Evolutionary conservation across 2,113 vertebrate genomes (phyloP).

Genomic region (Pholis gunnellus): DNA sequence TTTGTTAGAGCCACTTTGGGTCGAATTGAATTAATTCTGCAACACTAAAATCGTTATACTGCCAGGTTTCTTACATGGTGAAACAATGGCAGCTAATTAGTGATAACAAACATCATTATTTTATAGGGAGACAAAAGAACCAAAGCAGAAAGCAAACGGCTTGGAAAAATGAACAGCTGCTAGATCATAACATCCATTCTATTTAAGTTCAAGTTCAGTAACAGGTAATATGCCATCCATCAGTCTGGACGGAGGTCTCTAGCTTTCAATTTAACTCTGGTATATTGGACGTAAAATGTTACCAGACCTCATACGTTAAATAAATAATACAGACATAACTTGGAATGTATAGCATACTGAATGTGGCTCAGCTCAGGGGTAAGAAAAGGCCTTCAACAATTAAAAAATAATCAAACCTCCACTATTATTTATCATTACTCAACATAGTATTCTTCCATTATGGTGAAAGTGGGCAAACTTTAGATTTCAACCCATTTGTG

Average conservation of each 20-base stretch:
- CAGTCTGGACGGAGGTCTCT: conserved; percentile 9
- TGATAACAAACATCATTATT: conserved; percentile 45
- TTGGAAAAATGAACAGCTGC: neutral
- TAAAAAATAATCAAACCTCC: conserved; percentile 48
- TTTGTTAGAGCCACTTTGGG: neutral
- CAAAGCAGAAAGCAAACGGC: conserved; percentile 11
- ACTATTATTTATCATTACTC: conserved; percentile 27
- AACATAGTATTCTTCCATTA: conserved; percentile 21
- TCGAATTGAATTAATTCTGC: neutral
- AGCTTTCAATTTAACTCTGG: conserved; percentile 29
- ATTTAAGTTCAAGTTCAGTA: conserved; percentile 13
- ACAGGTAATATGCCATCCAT: conserved; percentile 14
- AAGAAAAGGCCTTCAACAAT: conserved; percentile 28
- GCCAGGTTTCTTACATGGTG: conserved; percentile 13
- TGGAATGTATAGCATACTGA: conserved; percentile 16
- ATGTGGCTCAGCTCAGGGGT: conserved; percentile 29
- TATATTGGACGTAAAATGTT: conserved; percentile 31
- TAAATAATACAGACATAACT: conserved; percentile 3
- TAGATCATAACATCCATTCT: conserved; percentile 22
- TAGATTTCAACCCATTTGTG: conserved; percentile 62
- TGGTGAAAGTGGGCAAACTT: conserved; percentile 33
- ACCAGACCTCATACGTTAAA: conserved; percentile 18
- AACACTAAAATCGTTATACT: neutral
- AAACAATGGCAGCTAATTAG: conserved; percentile 57
- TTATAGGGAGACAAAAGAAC: neutral